Percentiles rank a stretch among this genome's conserved stretches.
phyloP scores from a whole-genome alignment of 2,113 vertebrate species.

The Origma solitaria region DNA sequence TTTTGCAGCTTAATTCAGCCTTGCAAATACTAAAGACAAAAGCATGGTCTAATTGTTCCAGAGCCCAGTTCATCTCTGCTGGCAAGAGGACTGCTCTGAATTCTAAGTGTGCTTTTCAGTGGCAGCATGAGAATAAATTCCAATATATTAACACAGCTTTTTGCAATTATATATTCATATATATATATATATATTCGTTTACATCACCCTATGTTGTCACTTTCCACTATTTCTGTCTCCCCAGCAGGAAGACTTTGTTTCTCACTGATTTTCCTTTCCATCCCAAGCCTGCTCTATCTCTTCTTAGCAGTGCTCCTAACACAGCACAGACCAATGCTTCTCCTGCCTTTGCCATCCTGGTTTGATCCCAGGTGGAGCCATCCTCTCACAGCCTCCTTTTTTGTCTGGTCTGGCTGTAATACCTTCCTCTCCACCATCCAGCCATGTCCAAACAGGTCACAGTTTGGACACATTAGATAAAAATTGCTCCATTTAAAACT shows the following conservation, averaged over 20 bases:
- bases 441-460: not conserved
- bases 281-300: not conserved
- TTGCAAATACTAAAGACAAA: slow-evolving; percentile 13
- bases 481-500: not conserved
- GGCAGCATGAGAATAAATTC: not conserved
- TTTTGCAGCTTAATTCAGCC: not conserved
- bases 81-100: not conserved
- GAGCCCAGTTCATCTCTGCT: slow-evolving; percentile 2
- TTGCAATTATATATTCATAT: not conserved
- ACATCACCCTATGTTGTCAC: not conserved
- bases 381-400: not conserved
- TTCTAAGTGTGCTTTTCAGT: slow-evolving; percentile 6
- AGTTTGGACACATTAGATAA: not conserved
- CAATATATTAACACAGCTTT: not conserved
- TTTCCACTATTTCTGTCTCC: not conserved
- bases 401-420: not conserved
- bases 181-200: not conserved
- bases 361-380: not conserved
- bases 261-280: not conserved
- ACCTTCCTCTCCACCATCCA: not conserved
- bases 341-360: not conserved
- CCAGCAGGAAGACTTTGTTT: not conserved
- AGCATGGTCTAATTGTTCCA: not conserved
- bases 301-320: not conserved
- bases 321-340: not conserved